A percentile compares a stretch with the other conserved stretches of the same genome.
Evolutionary conservation across 2,888 invertebrate species (phyloP).

Genomic region (Dioctria rufipes): DNA sequence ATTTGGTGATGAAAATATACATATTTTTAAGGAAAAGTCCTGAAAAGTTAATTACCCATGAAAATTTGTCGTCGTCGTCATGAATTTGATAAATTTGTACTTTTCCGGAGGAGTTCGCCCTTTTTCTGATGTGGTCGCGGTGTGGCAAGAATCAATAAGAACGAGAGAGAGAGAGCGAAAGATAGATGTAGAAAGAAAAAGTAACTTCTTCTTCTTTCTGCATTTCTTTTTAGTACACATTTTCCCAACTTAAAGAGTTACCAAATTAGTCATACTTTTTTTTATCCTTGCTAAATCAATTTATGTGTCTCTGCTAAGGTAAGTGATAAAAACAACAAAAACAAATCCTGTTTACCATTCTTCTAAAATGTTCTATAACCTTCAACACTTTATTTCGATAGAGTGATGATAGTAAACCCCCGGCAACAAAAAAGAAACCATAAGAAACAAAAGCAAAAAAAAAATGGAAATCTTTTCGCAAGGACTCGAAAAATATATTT

Average conservation of each 20-base stretch:
- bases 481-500: slow-evolving; percentile 18
- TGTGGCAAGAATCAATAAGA: no score
- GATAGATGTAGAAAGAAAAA: no score
- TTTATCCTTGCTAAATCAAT: background rate
- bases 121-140: no score
- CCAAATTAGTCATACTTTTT: background rate
- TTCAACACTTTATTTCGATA: slow-evolving; percentile 5
- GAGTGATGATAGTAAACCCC: no score
- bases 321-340: no score
- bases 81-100: background rate
- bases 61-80: background rate
- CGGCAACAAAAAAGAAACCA: no score
- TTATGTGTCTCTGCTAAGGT: no score
- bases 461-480: background rate
- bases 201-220: no score
- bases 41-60: slow-evolving; percentile 4
- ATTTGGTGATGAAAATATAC: background rate
- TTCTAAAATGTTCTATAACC: background rate
- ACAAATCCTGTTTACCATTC: background rate
- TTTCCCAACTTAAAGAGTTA: background rate
- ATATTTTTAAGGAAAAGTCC: no score
- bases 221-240: background rate
- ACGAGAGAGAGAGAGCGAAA: no score
- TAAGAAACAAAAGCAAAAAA: background rate
- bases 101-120: background rate